Conservation (phyloP, 2,888 invertebrate species). For the Machimus rusticus region DNA sequence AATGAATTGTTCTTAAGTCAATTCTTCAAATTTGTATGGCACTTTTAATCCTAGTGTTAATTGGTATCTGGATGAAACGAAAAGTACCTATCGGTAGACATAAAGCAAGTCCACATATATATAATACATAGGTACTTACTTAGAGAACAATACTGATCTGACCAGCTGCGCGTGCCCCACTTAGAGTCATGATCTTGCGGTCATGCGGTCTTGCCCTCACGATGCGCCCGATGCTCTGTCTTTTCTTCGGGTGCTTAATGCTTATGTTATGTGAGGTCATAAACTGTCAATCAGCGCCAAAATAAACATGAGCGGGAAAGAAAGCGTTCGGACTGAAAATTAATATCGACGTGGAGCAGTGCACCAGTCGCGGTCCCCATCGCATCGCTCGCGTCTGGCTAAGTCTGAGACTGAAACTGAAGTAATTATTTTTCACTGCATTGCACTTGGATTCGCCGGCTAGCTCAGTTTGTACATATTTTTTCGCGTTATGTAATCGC, state of each 20-base stretch:
- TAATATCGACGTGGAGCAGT: background rate
- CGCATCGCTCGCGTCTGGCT: background rate
- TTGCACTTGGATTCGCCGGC: conserved; percentile 24
- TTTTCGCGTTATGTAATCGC: conserved; percentile 7
- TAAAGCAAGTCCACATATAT: background rate
- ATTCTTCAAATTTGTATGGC: background rate
- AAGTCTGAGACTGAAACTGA: background rate
- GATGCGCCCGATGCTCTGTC: background rate
- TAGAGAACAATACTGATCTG: background rate
- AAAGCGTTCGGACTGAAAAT: background rate
- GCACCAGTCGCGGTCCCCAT: background rate
- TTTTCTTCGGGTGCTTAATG: background rate
- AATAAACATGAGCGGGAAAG: background rate
- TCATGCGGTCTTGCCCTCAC: background rate
- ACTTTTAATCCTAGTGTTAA: background rate
- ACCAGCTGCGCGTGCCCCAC: background rate
- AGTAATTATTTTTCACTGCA: conserved; percentile 22
- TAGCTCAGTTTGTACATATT: conserved; percentile 14
- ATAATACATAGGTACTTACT: too few relatives aligned
- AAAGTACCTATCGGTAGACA: background rate
- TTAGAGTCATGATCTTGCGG: background rate
- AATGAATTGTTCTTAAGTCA: background rate
- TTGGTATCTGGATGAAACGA: background rate
- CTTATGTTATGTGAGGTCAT: background rate
- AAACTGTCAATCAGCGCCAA: background rate